Percentiles rank a stretch among this genome's conserved stretches.
Conservation (phyloP, 2,113 vertebrate genomes). For the Eudyptes chrysolophus region DNA sequence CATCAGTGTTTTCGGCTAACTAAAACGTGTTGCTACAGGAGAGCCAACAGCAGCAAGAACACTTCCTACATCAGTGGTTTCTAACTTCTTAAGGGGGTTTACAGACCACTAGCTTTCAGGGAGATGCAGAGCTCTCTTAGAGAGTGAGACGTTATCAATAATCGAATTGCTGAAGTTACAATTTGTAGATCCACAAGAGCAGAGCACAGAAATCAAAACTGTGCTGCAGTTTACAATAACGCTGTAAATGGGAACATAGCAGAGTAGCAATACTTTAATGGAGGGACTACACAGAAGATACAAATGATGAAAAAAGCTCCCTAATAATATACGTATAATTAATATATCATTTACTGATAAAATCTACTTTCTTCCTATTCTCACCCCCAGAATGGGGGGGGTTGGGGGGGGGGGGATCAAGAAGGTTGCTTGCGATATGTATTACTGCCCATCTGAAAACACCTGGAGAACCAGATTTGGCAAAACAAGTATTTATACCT, state of each 20-base stretch:
- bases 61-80: not conserved
- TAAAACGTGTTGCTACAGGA: not conserved
- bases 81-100: not conserved
- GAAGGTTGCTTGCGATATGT: not conserved
- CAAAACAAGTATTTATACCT: not conserved
- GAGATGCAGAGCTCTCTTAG: not conserved
- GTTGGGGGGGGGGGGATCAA: not conserved
- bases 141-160: no score
- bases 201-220: not conserved
- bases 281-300: not conserved
- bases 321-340: not conserved
- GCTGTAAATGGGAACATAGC: rapidly evolving
- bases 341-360: not conserved
- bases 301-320: not conserved
- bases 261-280: rapidly evolving
- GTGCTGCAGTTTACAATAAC: not conserved
- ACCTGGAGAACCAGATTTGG: not conserved
- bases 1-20: not conserved
- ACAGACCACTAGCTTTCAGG: not conserved
- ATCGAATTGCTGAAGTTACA: not conserved
- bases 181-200: not conserved
- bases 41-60: not conserved
- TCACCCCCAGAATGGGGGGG: not conserved
- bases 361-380: not conserved
- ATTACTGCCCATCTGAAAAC: not conserved